Evolutionary conservation across 2,888 invertebrate genomes (phyloP).

Genomic region (Standfussiana lucernea): DNA sequence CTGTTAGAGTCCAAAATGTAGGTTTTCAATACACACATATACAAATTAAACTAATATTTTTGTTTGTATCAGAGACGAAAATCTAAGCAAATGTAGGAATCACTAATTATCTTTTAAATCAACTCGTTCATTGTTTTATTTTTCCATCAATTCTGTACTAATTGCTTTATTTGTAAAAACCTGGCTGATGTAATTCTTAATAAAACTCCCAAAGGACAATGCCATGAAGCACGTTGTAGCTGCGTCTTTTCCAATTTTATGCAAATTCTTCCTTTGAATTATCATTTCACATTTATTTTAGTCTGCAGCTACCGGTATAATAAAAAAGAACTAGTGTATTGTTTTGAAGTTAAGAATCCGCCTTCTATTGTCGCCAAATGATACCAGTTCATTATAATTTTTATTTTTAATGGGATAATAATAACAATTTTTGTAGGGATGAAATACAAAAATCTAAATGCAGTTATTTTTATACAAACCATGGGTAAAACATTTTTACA

Average conservation of each 20-base stretch:
- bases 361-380: neutral
- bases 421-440: neutral
- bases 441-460: neutral
- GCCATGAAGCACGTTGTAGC: neutral
- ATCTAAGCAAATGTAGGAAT: neutral
- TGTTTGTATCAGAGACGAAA: neutral
- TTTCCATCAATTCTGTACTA: constrained; percentile 1
- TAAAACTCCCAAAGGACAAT: neutral
- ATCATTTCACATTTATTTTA: neutral
- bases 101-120: neutral
- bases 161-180: constrained; percentile 4
- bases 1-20: neutral
- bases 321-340: neutral
- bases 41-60: too few species aligned
- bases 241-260: neutral
- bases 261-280: neutral
- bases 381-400: neutral
- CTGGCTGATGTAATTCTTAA: constrained; percentile 1
- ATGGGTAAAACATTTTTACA: too few species aligned
- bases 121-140: neutral
- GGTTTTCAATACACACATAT: neutral
- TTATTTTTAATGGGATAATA: neutral
- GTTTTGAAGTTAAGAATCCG: neutral
- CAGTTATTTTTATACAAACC: too few species aligned
- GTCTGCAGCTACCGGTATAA: too few species aligned